Percentiles rank a stretch among this genome's conserved stretches.
Evolutionary conservation across 2,113 vertebrate species (phyloP).

Genomic region (Platysternon megacephalum): DNA sequence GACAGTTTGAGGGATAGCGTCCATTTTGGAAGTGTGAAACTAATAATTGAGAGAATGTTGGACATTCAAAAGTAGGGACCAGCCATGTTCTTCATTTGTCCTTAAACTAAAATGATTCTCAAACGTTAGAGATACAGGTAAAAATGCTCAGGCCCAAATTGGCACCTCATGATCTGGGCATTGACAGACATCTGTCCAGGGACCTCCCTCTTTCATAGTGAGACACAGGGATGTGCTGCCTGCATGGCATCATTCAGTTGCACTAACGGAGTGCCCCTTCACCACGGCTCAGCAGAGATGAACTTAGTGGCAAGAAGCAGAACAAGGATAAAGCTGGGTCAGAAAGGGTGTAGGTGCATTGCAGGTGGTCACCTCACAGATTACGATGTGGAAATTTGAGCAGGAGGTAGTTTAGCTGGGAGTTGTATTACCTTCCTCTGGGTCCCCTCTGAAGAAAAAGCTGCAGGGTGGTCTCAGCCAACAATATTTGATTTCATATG

Average conservation of each 20-base stretch:
- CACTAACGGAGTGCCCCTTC: not conserved
- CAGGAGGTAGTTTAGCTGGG: not conserved
- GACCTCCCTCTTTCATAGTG: not conserved
- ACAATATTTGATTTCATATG: accelerated
- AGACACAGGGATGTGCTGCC: not conserved
- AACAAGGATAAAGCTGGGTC: not conserved
- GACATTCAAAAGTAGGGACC: not conserved
- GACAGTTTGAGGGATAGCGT: not conserved
- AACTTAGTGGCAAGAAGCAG: not conserved
- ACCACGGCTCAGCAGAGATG: not conserved
- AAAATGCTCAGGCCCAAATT: not conserved
- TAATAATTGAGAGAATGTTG: not conserved
- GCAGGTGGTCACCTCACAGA: not conserved
- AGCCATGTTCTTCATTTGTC: not conserved
- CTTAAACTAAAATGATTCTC: not conserved
- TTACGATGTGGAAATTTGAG: not conserved
- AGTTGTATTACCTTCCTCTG: not conserved
- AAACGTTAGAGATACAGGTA: not conserved
- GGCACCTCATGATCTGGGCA: not conserved
- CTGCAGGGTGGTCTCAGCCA: not conserved
- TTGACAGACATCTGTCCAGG: not conserved
- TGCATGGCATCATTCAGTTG: not conserved
- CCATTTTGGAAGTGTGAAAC: not conserved
- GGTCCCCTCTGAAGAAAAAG: not conserved
- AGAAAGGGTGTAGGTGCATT: not conserved